Conservation (phyloP, 2,113 vertebrate genomes). For the Chaenocephalus aceratus region DNA sequence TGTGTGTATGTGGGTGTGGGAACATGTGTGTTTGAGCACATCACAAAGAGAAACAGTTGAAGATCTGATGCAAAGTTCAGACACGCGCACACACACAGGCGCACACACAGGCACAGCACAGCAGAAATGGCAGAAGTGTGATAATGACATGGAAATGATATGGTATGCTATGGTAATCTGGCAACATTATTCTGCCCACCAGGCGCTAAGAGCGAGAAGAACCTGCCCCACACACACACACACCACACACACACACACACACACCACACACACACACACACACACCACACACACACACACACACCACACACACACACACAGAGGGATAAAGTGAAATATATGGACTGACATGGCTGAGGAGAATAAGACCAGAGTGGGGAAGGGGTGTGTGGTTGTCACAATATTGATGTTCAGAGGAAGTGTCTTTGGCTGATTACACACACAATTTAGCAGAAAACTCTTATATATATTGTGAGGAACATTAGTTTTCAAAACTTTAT, state of each 20-base stretch:
- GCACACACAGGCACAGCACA: constrained; percentile 24
- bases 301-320: constrained; percentile 19
- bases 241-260: constrained; percentile 22
- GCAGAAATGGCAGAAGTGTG: constrained; percentile 59
- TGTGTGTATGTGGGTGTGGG: constrained; percentile 3
- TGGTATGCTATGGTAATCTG: constrained; percentile 88
- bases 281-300: constrained; percentile 16
- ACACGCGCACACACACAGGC: constrained; percentile 31
- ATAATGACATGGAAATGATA: constrained; percentile 86
- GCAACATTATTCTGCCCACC: constrained; percentile 85
- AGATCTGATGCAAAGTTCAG: constrained; percentile 76
- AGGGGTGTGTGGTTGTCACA: constrained; percentile 40
- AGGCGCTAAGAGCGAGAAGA: constrained; percentile 77
- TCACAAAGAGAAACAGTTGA: constrained; percentile 71
- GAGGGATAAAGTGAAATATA: constrained; percentile 42
- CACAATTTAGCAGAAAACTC: background rate
- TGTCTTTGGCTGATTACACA: background rate
- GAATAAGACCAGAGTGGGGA: constrained; percentile 38
- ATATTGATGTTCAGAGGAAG: constrained; percentile 28
- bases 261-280: constrained; percentile 21
- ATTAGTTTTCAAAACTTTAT: background rate
- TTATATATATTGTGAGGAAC: background rate
- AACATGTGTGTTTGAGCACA: constrained; percentile 36
- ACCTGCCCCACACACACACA: constrained; percentile 63
- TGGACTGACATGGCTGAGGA: constrained; percentile 50